These are phyloP conservation scores for Tuberolachnus salignus DNA, from an alignment of 2,888 invertebrate genomes.

Conservation along the genomic window DNA sequence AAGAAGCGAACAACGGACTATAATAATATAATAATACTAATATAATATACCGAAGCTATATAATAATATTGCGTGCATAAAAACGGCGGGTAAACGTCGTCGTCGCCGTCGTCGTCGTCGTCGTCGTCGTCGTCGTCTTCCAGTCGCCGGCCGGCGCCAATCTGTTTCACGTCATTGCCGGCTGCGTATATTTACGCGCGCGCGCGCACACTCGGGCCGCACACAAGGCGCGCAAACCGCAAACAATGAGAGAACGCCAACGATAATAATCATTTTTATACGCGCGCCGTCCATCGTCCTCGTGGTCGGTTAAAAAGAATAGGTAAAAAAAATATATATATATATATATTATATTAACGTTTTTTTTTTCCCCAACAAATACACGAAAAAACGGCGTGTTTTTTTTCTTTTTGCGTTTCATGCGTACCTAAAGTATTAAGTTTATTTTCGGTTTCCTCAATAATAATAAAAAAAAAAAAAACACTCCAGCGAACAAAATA, in stretches of 20 bases:
- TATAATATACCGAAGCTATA: no score
- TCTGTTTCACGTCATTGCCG: constrained; percentile 51
- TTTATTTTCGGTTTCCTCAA: not conserved
- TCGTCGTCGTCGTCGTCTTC: constrained; percentile 14
- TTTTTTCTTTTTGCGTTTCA: no score
- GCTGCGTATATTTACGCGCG: not conserved
- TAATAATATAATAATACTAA: no score
- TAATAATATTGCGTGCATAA: constrained; percentile 47
- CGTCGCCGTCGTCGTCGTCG: not conserved
- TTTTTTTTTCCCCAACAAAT: no score
- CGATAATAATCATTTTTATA: constrained; percentile 49
- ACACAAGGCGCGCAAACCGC: not conserved
- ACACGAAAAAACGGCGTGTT: no score
- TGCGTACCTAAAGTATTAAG: not conserved
- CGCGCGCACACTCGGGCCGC: no score
- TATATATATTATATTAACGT: no score
- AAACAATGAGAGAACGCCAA: constrained; percentile 50
- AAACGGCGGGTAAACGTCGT: constrained; percentile 49
- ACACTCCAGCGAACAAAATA: not conserved
- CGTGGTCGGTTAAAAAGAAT: not conserved
- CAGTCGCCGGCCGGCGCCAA: constrained; percentile 53
- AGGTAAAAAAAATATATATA: constrained; percentile 7
- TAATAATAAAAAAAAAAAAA: not conserved
- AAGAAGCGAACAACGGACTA: constrained; percentile 41
- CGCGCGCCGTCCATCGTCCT: not conserved